Conservation (phyloP, 2,888 invertebrate genomes). For the Leistus spinibarbis region DNA sequence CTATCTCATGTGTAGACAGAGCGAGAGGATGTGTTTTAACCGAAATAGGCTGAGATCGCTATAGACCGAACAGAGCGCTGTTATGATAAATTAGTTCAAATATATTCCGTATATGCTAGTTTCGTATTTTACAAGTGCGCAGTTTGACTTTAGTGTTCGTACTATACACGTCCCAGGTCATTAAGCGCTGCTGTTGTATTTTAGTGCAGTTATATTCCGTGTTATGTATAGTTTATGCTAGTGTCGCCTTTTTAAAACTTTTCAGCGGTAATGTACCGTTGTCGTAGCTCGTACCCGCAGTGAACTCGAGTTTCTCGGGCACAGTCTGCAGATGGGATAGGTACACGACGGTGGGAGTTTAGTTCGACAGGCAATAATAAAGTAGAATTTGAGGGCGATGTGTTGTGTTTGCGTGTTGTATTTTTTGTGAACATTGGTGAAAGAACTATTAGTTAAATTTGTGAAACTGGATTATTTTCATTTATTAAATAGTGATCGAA, state of each 20-base stretch:
- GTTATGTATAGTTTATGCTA: no score
- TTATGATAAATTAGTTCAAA: no score
- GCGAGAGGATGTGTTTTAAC: no score
- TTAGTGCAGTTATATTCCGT: no score
- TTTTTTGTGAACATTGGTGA: slow-evolving; percentile 22
- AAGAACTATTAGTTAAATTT: slow-evolving; percentile 16
- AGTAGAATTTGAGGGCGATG: slow-evolving; percentile 34
- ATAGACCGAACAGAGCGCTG: no score
- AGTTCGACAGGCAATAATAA: slow-evolving; percentile 4
- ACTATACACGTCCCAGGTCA: no score
- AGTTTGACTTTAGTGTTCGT: no score
- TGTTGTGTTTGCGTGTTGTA: slow-evolving; percentile 18
- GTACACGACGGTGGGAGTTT: neutral
- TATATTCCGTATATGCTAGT: no score
- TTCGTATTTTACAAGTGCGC: no score
- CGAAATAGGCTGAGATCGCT: no score
- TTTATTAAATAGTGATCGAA: neutral
- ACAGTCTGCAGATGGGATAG: neutral
- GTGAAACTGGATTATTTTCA: slow-evolving; percentile 20
- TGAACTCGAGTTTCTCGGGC: neutral
- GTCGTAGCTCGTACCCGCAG: neutral
- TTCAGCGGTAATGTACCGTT: neutral
- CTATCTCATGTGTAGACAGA: no score
- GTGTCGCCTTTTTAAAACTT: neutral
- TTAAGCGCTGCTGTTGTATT: no score